A percentile compares a stretch with the other conserved stretches of the same genome.
Evolutionary conservation across 1,140 invertebrate species (phyloP).

Genomic region (Matsumurasca onukii): DNA sequence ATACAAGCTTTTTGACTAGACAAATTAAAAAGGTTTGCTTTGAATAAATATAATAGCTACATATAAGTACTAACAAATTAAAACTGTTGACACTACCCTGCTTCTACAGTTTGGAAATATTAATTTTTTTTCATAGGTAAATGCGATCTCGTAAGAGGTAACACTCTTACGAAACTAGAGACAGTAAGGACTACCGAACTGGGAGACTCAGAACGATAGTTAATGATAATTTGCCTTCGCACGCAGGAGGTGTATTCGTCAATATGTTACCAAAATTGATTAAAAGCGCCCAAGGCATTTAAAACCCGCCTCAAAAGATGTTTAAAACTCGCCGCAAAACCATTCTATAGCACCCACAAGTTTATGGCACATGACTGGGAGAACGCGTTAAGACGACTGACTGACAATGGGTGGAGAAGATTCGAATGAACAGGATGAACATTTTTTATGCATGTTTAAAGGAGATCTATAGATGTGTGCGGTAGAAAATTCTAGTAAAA

Average conservation of each 20-base stretch:
- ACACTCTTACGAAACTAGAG: neutral
- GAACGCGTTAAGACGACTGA: neutral
- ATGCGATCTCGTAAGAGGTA: neutral
- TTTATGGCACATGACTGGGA: neutral
- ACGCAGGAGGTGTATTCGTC: too few species aligned
- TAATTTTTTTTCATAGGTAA: neutral
- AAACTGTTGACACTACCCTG: neutral
- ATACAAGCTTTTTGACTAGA: too few species aligned
- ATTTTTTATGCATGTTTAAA: too few species aligned
- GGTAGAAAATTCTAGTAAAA: too few species aligned
- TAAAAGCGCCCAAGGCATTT: too few species aligned
- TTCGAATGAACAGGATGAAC: too few species aligned
- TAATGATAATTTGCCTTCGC: neutral
- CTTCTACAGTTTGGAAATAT: neutral
- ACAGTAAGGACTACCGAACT: neutral
- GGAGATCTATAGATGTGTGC: too few species aligned
- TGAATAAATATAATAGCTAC: too few species aligned
- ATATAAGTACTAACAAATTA: neutral
- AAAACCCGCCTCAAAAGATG: too few species aligned
- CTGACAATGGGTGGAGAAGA: neutral
- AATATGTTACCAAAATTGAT: too few species aligned
- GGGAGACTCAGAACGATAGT: neutral
- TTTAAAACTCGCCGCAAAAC: too few species aligned
- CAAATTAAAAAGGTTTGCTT: too few species aligned
- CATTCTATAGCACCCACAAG: neutral